Conservation (phyloP, 2,113 vertebrate genomes). For the Ursus arctos region DNA sequence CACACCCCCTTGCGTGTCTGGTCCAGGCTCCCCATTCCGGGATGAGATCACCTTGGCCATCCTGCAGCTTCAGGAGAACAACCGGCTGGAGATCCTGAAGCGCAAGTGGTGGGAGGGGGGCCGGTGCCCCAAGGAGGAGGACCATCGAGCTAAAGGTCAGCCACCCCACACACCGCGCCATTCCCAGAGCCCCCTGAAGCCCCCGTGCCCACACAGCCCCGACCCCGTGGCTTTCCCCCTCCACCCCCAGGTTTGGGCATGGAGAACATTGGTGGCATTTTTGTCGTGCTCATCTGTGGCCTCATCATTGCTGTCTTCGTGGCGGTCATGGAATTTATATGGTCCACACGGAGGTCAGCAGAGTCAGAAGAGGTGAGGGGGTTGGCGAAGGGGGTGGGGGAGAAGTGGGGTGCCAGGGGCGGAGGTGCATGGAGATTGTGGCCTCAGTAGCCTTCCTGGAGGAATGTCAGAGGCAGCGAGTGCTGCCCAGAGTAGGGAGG, state of each 20-base stretch:
- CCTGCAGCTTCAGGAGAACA: slow-evolving; percentile 95
- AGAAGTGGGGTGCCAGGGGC: accelerated
- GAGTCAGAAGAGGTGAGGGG: slow-evolving; percentile 93
- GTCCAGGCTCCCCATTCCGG: slow-evolving; percentile 92
- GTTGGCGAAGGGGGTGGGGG: background rate
- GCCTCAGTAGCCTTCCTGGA: background rate
- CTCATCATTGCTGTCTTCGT: slow-evolving; percentile 96
- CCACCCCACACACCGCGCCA: accelerated
- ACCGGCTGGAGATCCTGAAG: slow-evolving; percentile 95
- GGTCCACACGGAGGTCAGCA: slow-evolving; percentile 92
- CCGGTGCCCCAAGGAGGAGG: slow-evolving; percentile 94
- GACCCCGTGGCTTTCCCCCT: background rate
- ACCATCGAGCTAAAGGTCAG: slow-evolving; percentile 94
- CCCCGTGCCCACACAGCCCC: background rate
- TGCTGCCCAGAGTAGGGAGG: background rate
- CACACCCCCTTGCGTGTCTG: background rate
- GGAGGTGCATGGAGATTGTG: accelerated
- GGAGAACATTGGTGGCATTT: slow-evolving; percentile 96
- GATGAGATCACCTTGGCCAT: slow-evolving; percentile 95
- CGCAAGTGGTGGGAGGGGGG: slow-evolving; percentile 96
- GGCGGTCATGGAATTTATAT: slow-evolving; percentile 95
- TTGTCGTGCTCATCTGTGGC: slow-evolving; percentile 95
- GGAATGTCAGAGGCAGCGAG: background rate
- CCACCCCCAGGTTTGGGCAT: slow-evolving; percentile 88
- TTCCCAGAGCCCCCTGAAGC: accelerated